phyloP scores from a whole-genome alignment of 2,113 vertebrate genomes.

The Mus musculus region GRCm39 chr3:92113001-92113500 shows the following conservation, averaged over 20 bases:
- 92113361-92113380: neutral
- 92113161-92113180: neutral
- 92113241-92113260: neutral
- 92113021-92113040: neutral
- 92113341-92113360: neutral
- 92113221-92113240: neutral
- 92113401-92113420: neutral
- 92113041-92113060: neutral
- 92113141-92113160: neutral
- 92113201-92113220: neutral
- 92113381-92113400: neutral
- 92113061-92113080: neutral
- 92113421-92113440: neutral
- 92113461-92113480: neutral
- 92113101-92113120: neutral
- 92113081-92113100: neutral
- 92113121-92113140: neutral
- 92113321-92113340: neutral
- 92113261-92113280: neutral
- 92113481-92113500: neutral
- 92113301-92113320: neutral
- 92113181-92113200: neutral
- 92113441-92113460: neutral
- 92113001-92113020: slow-evolving; percentile 28
- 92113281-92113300: neutral